phyloP scores from a whole-genome alignment of 2,888 invertebrate genomes.

The Drosophila fungiperda region DNA sequence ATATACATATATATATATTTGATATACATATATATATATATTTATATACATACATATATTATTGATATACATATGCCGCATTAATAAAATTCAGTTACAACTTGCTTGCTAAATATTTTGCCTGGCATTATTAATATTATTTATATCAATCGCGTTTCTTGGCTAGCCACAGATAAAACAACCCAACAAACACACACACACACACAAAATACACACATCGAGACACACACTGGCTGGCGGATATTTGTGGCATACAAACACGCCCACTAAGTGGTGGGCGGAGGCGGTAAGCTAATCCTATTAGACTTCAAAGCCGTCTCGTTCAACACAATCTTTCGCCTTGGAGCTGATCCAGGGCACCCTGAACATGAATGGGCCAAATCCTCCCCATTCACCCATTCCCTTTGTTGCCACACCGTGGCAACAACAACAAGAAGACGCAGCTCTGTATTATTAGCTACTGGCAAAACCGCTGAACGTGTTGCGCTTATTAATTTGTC shows the following conservation, averaged over 20 bases:
- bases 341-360: constrained; percentile 45
- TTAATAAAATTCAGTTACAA: constrained; percentile 45
- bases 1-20: constrained; percentile 5
- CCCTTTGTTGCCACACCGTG: background rate
- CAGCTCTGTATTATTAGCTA: constrained; percentile 23
- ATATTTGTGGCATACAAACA: constrained; percentile 61
- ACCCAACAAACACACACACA: constrained; percentile 13
- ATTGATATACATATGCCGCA: constrained; percentile 13
- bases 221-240: constrained; percentile 39
- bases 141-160: constrained; percentile 48
- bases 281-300: constrained; percentile 65
- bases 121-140: constrained; percentile 62
- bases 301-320: constrained; percentile 79
- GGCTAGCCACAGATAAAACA: constrained; percentile 23
- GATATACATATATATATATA: constrained; percentile 12
- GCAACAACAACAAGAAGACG: constrained; percentile 25
- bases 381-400: background rate
- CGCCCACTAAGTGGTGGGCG: constrained; percentile 47
- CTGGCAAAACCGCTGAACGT: constrained; percentile 64
- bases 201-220: constrained; percentile 15
- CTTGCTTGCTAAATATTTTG: constrained; percentile 65
- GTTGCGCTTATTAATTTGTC: constrained; percentile 76
- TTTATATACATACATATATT: constrained; percentile 7
- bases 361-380: background rate
- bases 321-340: constrained; percentile 70